Conservation (phyloP, 2,113 vertebrate species). For the Heterochromis multidens region DNA sequence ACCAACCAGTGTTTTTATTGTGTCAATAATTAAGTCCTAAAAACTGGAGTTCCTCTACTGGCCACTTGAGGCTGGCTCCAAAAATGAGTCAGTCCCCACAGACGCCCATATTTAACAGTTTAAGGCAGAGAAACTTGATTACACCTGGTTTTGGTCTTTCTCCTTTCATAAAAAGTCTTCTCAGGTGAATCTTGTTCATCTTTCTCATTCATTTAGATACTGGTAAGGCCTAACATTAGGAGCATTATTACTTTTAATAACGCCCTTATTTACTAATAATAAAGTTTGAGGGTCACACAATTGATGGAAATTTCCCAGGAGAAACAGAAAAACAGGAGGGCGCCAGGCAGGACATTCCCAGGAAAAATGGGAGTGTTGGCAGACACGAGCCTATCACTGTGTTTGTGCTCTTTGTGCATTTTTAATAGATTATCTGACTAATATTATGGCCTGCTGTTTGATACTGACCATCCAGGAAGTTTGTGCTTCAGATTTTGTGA, state of each 20-base stretch:
- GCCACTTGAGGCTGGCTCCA: neutral
- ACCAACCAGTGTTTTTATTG: neutral
- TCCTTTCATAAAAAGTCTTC: neutral
- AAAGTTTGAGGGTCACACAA: too few species aligned
- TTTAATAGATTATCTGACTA: neutral
- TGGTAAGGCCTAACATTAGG: too few species aligned
- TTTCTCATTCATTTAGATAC: neutral
- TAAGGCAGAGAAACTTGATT: neutral
- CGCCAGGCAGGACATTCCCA: neutral
- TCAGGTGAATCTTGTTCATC: neutral
- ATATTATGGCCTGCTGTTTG: neutral
- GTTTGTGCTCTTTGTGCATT: neutral
- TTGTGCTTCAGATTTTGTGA: neutral
- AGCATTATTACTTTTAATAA: too few species aligned
- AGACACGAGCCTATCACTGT: neutral
- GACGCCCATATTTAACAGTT: neutral
- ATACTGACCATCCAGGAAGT: neutral
- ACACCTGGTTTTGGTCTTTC: neutral
- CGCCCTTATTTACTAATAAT: too few species aligned
- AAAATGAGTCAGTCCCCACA: neutral
- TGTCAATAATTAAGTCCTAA: neutral
- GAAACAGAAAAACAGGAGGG: neutral
- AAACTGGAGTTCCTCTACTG: neutral
- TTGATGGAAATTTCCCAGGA: too few species aligned
- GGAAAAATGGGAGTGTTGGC: neutral